Evolutionary conservation across 1,140 invertebrate genomes (phyloP).

Genomic region (Lepidurus apus): DNA sequence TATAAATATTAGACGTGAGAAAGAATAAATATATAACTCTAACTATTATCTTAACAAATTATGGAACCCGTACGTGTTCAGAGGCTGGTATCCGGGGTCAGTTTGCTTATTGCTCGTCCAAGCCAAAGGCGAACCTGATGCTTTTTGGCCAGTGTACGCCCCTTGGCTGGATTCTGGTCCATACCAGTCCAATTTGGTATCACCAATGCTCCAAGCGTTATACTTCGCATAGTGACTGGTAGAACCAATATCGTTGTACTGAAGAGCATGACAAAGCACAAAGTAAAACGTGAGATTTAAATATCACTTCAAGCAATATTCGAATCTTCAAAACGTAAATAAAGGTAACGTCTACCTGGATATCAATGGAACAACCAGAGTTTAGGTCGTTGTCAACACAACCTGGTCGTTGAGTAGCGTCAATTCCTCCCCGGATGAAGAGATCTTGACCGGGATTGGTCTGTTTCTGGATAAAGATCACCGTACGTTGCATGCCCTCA

Average conservation of each 20-base stretch:
- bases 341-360: conserved; percentile 40
- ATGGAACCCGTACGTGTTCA: conserved; percentile 38
- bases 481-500: conserved; percentile 42
- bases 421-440: conserved; percentile 49
- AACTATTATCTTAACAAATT: background rate
- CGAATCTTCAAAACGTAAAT: background rate
- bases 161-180: conserved; percentile 47
- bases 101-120: conserved; percentile 46
- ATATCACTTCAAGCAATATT: background rate
- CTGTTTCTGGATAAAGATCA: conserved; percentile 45
- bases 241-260: conserved; percentile 33
- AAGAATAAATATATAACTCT: background rate
- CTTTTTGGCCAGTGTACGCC: conserved; percentile 40
- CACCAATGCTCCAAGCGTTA: conserved; percentile 45
- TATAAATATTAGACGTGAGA: background rate
- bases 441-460: conserved; percentile 47
- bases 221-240: conserved; percentile 44
- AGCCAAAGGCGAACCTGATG: conserved; percentile 46
- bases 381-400: conserved; percentile 35
- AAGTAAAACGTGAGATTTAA: background rate
- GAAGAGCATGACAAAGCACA: background rate
- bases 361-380: conserved; percentile 46
- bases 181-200: conserved; percentile 47
- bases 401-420: conserved; percentile 38
- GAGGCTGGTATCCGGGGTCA: conserved; percentile 43